Base-by-base conservation (phyloP, 2,888 invertebrate genomes). In the Piscicola geometra region DNA sequence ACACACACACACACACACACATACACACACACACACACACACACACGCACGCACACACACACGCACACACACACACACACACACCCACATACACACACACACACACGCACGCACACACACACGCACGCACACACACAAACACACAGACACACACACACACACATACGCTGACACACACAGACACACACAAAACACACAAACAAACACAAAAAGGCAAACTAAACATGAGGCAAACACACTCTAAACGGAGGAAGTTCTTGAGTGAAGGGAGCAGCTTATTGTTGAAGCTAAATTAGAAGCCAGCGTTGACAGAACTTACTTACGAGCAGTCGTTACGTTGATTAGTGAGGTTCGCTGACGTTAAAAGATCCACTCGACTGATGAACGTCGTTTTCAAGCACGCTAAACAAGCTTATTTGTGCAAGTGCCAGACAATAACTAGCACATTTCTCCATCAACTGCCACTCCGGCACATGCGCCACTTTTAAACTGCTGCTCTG, bases 61-160 rank as follows among this genome's bases (percentile, higher is more conserved):
- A 70, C 47, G 41, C 36, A 47, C 35, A 41, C 41, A 70, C 47
- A 70, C 47, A 70, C 47, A 70, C 70, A 47, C 47, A 70, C 70
- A 47, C 47, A 70, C 70, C 35, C 28, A 70, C 47, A 70, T 25
- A 35, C 47, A 41, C 47, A 70, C 47, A 70, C 35, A 70, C 28
- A 70, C 47, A 41, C 35, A 72, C 28, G 52, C 36, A 33, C 56
- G 30, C 9, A 32, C 33, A 56, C 41, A 72, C 52, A 75, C 32
- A 36, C 56, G 35, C 32, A 67, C 75, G 69, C 35, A 68, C 41
- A 75, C n/a, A 75, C 60, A 36, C 35, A 69, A 32, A 75, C 28
- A 70, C 33, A 69, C 35, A 47, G 25, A 52, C 36, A 69, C 33
- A 75, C 52, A 67, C 30, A 68, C 41, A 69, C 50, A 69, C 52